Conservation (phyloP, 1,140 invertebrate species). For the Aphelinus atriplicis region DNA sequence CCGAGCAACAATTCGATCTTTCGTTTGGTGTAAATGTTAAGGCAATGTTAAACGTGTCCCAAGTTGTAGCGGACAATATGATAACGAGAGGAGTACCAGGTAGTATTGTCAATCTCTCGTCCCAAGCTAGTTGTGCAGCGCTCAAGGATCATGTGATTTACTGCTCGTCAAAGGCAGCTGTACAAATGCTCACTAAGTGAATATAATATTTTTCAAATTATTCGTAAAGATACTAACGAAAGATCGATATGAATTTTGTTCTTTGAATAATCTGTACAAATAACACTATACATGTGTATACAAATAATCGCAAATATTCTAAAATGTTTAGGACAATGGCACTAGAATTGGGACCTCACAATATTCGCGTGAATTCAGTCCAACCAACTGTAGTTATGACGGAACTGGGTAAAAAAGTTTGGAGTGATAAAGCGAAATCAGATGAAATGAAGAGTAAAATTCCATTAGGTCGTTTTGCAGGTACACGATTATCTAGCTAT, state of each 20-base stretch:
- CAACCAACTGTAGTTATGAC: slow-evolving; percentile 93
- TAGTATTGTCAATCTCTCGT: slow-evolving; percentile 90
- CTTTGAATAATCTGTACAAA: too few relatives aligned
- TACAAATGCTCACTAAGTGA: slow-evolving; percentile 72
- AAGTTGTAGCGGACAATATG: slow-evolving; percentile 79
- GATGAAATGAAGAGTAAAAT: slow-evolving; percentile 79
- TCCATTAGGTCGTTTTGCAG: slow-evolving; percentile 72
- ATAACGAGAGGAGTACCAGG: slow-evolving; percentile 76
- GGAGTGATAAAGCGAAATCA: slow-evolving; percentile 81
- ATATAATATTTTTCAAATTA: background rate
- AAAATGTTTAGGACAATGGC: slow-evolving; percentile 75
- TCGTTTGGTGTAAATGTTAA: slow-evolving; percentile 86
- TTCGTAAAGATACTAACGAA: too few relatives aligned
- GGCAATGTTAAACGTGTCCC: slow-evolving; percentile 83
- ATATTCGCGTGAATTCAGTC: slow-evolving; percentile 88
- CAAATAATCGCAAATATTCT: too few relatives aligned
- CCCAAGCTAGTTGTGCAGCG: slow-evolving; percentile 77
- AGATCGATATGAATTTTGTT: too few relatives aligned
- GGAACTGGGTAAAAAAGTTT: slow-evolving; percentile 84
- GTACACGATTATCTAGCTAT: slow-evolving; percentile 40
- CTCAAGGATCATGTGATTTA: slow-evolving; percentile 82
- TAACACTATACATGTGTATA: too few relatives aligned
- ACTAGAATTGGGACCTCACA: slow-evolving; percentile 82
- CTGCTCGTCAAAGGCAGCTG: slow-evolving; percentile 75
- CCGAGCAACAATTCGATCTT: slow-evolving; percentile 75